Evolutionary conservation across 64 coral and sea anemone species (phyloP).

Genomic region (Pocillopora damicornis): DNA sequence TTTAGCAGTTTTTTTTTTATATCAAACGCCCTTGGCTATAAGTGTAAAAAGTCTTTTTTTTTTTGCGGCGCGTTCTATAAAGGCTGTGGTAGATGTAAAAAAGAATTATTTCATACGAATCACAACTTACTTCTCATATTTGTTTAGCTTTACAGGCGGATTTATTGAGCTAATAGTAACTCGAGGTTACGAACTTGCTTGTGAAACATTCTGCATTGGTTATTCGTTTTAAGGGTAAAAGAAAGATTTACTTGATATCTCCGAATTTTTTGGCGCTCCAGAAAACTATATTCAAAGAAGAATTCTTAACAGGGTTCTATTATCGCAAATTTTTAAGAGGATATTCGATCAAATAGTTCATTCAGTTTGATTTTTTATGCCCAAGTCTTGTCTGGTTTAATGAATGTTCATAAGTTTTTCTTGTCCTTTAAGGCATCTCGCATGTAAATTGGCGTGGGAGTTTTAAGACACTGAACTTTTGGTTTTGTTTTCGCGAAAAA

Average conservation of each 20-base stretch:
- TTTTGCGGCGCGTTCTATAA: not conserved
- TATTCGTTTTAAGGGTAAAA: not conserved
- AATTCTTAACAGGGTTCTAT: not conserved
- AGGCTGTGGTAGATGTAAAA: not conserved
- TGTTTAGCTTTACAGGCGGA: conserved; percentile 48
- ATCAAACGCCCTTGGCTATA: not conserved
- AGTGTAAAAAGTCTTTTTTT: not conserved
- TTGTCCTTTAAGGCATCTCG: not conserved
- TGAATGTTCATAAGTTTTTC: not conserved
- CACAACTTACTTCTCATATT: conserved; percentile 16
- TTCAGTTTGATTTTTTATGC: not conserved
- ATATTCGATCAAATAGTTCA: conserved; percentile 14
- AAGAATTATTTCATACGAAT: not conserved
- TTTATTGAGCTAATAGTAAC: conserved; percentile 48
- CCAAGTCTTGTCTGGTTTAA: not conserved
- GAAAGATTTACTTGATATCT: not conserved
- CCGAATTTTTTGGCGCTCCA: not conserved
- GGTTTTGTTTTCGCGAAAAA: too few species aligned
- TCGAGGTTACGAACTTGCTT: conserved; percentile 39
- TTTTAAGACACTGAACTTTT: not conserved
- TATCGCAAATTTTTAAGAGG: not conserved
- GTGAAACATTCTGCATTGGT: conserved; percentile 35
- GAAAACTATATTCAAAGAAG: not conserved
- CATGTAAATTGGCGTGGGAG: not conserved
- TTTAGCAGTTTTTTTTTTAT: not conserved